Evolutionary conservation across 1,140 invertebrate genomes (phyloP).

Genomic region (Xylocopa sonorina): DNA sequence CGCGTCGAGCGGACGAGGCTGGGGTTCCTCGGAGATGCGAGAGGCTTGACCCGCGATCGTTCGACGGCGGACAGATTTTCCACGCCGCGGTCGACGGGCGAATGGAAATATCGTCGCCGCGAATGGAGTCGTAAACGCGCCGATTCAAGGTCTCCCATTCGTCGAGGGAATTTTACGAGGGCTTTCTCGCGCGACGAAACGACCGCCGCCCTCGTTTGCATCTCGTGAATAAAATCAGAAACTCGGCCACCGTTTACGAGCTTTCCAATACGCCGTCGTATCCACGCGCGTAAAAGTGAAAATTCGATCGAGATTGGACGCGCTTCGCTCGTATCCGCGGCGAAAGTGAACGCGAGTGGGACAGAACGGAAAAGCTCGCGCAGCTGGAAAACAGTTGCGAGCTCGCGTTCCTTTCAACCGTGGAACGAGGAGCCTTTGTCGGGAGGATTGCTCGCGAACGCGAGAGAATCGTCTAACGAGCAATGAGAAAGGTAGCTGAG

Average conservation of each 20-base stretch:
- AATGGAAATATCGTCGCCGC: not conserved
- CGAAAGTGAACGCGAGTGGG: slow-evolving; percentile 42
- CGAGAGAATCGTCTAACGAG: not conserved
- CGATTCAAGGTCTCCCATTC: not conserved
- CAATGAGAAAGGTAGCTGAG: not conserved
- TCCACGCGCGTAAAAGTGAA: no score
- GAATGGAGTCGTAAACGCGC: not conserved
- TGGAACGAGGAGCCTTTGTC: not conserved
- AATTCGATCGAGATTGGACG: not conserved
- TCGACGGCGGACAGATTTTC: not conserved
- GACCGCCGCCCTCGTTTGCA: not conserved
- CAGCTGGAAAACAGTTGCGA: slow-evolving; percentile 30
- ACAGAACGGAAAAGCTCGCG: slow-evolving; percentile 25
- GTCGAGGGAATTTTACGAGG: not conserved
- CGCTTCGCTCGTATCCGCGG: slow-evolving; percentile 26
- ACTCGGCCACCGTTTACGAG: not conserved
- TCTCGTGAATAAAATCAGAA: slow-evolving; percentile 27
- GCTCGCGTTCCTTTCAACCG: no score
- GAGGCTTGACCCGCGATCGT: not conserved
- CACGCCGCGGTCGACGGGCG: not conserved
- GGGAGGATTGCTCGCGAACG: not conserved
- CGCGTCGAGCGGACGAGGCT: no score
- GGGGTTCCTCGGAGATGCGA: no score
- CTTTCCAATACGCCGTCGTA: not conserved
- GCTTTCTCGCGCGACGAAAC: not conserved